These are phyloP conservation scores for Drosophila melanica DNA, from an alignment of 1,140 invertebrate species.

Conservation along the genomic window DNA sequence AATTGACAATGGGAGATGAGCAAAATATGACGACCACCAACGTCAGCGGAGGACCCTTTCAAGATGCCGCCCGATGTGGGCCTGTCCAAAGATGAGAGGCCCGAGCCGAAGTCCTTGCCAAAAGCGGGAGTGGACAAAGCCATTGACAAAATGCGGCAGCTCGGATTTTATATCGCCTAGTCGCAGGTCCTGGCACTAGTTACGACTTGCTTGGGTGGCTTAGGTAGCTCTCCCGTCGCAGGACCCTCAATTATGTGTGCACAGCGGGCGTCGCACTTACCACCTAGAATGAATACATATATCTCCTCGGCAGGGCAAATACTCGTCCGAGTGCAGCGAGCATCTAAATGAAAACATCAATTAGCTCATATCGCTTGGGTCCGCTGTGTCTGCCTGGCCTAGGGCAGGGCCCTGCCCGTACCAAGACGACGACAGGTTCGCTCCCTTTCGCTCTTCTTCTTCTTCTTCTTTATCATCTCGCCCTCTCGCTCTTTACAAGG, in stretches of 20 bases:
- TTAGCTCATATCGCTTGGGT: conserved; percentile 66
- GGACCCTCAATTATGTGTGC: conserved; percentile 80
- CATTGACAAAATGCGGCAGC: conserved; percentile 65
- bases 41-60: conserved; percentile 43
- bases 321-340: conserved; percentile 19
- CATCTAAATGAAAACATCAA: conserved; percentile 78
- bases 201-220: conserved; percentile 57
- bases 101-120: conserved; percentile 45
- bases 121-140: conserved; percentile 67
- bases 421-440: conserved; percentile 62
- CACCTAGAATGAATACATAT: conserved; percentile 79
- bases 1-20: conserved; percentile 74
- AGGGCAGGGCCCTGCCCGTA: conserved; percentile 21
- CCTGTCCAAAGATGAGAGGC: conserved; percentile 63
- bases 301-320: conserved; percentile 5
- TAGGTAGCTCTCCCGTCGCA: conserved; percentile 41
- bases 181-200: conserved; percentile 46
- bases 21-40: conserved; percentile 79
- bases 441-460: background rate
- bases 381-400: conserved; percentile 5
- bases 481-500: conserved; percentile 38
- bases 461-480: background rate
- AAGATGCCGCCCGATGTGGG: conserved; percentile 69
- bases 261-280: conserved; percentile 82
- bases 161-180: conserved; percentile 14